A percentile compares a stretch with the other conserved stretches of the same genome.
Evolutionary conservation across 2,888 invertebrate genomes (phyloP).

Genomic region (Protonemura montana): DNA sequence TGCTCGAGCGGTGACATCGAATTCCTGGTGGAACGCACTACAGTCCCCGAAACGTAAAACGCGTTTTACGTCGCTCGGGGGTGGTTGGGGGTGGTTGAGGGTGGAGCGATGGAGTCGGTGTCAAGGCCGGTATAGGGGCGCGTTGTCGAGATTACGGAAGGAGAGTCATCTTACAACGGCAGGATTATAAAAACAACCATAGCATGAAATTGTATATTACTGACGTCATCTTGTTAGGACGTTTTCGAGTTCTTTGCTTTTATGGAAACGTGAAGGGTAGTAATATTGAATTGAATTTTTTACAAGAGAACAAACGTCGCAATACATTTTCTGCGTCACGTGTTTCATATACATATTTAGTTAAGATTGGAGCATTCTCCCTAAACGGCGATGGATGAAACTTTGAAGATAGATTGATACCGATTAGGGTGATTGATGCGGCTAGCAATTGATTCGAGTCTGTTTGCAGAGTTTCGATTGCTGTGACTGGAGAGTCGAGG

Average conservation of each 20-base stretch:
- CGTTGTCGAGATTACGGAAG: background rate
- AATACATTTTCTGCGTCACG: background rate
- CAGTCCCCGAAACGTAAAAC: background rate
- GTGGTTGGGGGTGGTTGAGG: background rate
- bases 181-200: background rate
- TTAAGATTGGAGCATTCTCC: background rate
- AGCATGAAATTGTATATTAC: background rate
- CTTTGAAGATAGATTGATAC: background rate
- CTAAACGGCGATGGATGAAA: background rate
- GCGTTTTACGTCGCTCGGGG: background rate
- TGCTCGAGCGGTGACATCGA: background rate
- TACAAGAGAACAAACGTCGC: background rate
- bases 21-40: background rate
- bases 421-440: background rate
- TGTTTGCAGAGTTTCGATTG: background rate
- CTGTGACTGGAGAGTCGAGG: slow-evolving; percentile 7
- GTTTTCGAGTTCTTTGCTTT: background rate
- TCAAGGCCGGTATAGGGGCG: background rate
- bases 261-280: background rate
- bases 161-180: too few species aligned
- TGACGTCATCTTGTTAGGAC: background rate
- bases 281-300: background rate
- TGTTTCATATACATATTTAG: background rate
- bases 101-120: slow-evolving; percentile 3
- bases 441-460: background rate